Evolutionary conservation across 2,113 vertebrate species (phyloP), one percentile per base, ranked within the genome.

Genomic region (Mesoclemmys tuberculata): DNA sequence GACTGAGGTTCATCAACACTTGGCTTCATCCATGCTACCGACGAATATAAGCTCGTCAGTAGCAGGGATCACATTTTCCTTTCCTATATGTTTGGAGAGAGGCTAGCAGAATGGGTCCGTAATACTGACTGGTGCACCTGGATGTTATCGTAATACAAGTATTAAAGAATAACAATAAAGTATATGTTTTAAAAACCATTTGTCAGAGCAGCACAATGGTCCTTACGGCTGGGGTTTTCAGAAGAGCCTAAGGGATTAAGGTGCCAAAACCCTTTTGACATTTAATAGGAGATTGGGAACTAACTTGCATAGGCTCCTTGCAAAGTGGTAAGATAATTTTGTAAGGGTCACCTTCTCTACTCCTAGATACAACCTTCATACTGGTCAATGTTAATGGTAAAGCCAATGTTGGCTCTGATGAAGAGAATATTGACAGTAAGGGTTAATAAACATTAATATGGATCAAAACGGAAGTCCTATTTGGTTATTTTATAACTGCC

Each of bases 381-480:
- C 19, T 88, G 90, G 90, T 94, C 95, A 46, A 68, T 89, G 87
- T 92, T 94, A 88, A 19, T 96, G 46, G 46, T 46, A 52, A 52
- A 52, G 93, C 97, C 96, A 97, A 89, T 95, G 89, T 95, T 97
- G 97, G 94, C 94, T 93, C 64, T 0, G 8, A 31, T 35, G 87
- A 90, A 94, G 87, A 92, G 92, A 93, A 90, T 92, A 97, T 94
- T 94, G 95, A 95, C 95, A 95, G 94, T 94, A 95, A 96, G 95
- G 94, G 93, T 97, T 89, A 89, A 95, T 97, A 97, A 97, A 96
- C 96, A 95, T 96, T 96, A 96, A 93, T 96, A 94, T 54, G 82
- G 93, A 97, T 95, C 94, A 94, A 88, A 96, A 6, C 95, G 93
- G 90, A 95, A 97, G 93, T 87, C 68, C n/a, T 94, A 93, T 96